A percentile compares a stretch with the other conserved stretches of the same genome.
Conservation (phyloP, 2,113 vertebrate species). For the Tamias sibiricus region DNA sequence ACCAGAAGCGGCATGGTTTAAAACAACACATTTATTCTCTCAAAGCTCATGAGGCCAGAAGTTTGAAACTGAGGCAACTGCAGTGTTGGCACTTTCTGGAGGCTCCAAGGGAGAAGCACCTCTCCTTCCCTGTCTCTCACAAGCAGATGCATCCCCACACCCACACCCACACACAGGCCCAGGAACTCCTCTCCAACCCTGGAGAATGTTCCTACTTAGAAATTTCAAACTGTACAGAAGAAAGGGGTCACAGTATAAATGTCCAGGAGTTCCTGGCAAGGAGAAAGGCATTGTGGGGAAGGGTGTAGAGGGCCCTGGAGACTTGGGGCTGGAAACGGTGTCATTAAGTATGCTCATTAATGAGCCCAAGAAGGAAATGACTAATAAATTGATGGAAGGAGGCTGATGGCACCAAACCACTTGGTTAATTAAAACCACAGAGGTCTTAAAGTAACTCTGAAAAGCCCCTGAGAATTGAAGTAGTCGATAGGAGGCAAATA, state of each 20-base stretch:
- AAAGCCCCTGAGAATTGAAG: slow-evolving; percentile 65
- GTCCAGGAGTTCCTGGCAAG: slow-evolving; percentile 67
- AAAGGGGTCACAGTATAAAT: slow-evolving; percentile 42
- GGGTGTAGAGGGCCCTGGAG: slow-evolving; percentile 44
- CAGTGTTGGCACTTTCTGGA: no score
- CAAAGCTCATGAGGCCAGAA: no score
- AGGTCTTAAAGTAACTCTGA: slow-evolving; percentile 72
- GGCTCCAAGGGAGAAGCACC: no score
- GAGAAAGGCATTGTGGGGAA: slow-evolving; percentile 57
- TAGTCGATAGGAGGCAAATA: slow-evolving; percentile 73
- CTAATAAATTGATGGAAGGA: slow-evolving; percentile 79
- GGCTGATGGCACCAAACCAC: slow-evolving; percentile 75
- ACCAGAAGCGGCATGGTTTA: no score
- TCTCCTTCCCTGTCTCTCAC: background rate
- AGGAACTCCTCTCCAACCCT: slow-evolving; percentile 34
- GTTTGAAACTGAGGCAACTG: no score
- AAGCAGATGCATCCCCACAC: slow-evolving; percentile 57
- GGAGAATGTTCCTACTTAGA: slow-evolving; percentile 52
- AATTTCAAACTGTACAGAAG: slow-evolving; percentile 65
- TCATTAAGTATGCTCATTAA: slow-evolving; percentile 82
- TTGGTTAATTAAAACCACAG: slow-evolving; percentile 82
- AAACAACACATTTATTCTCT: no score
- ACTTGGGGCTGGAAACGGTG: slow-evolving; percentile 55
- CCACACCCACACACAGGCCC: slow-evolving; percentile 42
- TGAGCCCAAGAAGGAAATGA: slow-evolving; percentile 81